Evolutionary conservation across 2,113 vertebrate species (phyloP).

Genomic region (Oreotrochilus melanogaster): DNA sequence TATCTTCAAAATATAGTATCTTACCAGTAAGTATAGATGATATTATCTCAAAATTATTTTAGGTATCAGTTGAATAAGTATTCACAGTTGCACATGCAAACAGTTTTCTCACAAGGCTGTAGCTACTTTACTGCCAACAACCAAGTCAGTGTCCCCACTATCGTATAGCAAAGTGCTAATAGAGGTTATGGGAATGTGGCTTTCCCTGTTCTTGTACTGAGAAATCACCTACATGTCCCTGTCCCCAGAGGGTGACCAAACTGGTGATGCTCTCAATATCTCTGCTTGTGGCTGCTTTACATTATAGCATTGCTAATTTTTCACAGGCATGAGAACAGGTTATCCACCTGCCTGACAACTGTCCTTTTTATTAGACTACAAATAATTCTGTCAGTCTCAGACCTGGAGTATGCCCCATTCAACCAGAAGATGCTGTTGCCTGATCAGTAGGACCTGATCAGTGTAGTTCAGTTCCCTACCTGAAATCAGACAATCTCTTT

Average conservation of each 20-base stretch:
- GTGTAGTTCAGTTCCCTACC: neutral
- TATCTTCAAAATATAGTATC: neutral
- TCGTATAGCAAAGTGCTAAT: neutral
- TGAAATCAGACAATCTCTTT: neutral
- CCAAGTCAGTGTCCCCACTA: neutral
- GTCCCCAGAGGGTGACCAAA: neutral
- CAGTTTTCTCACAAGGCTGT: neutral
- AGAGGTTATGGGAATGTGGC: neutral
- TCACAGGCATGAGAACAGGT: neutral
- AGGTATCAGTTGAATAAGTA: neutral
- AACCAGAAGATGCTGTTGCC: neutral
- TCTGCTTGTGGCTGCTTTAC: neutral
- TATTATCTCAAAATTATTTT: neutral
- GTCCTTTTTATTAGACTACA: neutral
- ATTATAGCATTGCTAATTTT: neutral
- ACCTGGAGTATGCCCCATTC: neutral
- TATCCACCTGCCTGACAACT: neutral
- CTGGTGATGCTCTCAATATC: neutral
- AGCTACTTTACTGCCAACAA: neutral
- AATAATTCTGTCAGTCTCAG: neutral
- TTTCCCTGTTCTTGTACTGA: neutral
- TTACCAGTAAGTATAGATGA: neutral
- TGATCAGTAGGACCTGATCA: neutral
- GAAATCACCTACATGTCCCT: neutral
- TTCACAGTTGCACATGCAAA: neutral